These are phyloP conservation scores for Solenopsis fugax DNA, from an alignment of 1,140 invertebrate genomes.

Conservation along the genomic window DNA sequence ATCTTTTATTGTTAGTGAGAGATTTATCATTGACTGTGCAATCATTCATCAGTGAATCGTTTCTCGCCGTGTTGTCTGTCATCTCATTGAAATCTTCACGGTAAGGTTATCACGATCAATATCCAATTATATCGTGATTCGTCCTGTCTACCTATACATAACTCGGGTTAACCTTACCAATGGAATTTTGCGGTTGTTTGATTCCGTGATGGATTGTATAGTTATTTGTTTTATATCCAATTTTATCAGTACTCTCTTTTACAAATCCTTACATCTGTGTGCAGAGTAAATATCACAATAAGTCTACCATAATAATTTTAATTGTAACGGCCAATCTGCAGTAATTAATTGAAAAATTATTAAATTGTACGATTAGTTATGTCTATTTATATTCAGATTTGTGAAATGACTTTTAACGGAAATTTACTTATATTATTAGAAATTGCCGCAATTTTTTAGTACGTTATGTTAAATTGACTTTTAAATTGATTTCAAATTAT, in stretches of 20 bases:
- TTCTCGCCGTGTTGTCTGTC: slow-evolving; percentile 33
- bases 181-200: slow-evolving; percentile 52
- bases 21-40: slow-evolving; percentile 34
- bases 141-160: background rate
- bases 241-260: slow-evolving; percentile 10
- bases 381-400: background rate
- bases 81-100: slow-evolving; percentile 58
- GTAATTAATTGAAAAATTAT: background rate
- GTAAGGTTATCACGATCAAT: slow-evolving; percentile 49
- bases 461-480: background rate
- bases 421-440: background rate
- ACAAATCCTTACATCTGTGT: slow-evolving; percentile 13
- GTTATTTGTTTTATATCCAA: slow-evolving; percentile 33
- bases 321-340: background rate
- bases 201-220: slow-evolving; percentile 19
- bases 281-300: background rate
- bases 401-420: background rate
- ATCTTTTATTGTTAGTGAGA: slow-evolving; percentile 45
- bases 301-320: background rate
- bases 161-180: slow-evolving; percentile 30
- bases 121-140: slow-evolving; percentile 46
- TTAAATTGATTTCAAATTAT: background rate
- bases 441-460: background rate
- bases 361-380: background rate
- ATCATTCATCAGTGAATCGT: slow-evolving; percentile 67